Evolutionary conservation across 2,888 invertebrate species (phyloP).

Genomic region (Beris chalybata): DNA sequence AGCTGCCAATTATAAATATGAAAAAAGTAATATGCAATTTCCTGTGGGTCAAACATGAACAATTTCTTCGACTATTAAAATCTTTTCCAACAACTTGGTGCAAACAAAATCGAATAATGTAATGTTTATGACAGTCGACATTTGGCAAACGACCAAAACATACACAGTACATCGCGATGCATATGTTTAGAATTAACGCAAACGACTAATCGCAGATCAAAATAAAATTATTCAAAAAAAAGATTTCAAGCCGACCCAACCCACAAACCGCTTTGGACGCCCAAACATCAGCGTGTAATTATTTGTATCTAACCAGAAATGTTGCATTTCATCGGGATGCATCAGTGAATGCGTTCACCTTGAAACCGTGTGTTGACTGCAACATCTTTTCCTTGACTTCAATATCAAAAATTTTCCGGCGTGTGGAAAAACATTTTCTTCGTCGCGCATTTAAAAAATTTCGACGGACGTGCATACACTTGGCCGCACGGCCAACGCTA

Average conservation of each 20-base stretch:
- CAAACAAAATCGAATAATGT: not conserved
- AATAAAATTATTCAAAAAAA: conserved; percentile 4
- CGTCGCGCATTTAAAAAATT: no score
- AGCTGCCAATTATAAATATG: no score
- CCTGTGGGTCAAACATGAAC: conserved; percentile 1
- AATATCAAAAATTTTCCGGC: no score
- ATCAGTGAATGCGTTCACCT: conserved; percentile 12
- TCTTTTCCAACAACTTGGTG: conserved; percentile 1
- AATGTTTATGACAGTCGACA: conserved; percentile 6
- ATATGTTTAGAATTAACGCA: conserved; percentile 25
- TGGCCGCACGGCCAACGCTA: no score
- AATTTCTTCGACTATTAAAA: conserved; percentile 17
- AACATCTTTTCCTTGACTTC: conserved; percentile 13
- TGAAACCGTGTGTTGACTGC: conserved; percentile 3
- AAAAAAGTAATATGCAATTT: no score
- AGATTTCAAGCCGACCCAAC: no score
- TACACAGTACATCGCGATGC: conserved; percentile 8
- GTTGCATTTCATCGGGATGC: not conserved
- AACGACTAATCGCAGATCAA: conserved; percentile 17
- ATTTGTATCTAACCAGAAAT: no score
- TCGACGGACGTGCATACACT: no score
- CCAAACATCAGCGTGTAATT: no score
- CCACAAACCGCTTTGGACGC: no score
- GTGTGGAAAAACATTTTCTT: no score
- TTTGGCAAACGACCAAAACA: conserved; percentile 23